These are phyloP conservation scores for Stichodactyla helianthus DNA, from an alignment of 64 coral and sea anemone species.

Conservation along the genomic window DNA sequence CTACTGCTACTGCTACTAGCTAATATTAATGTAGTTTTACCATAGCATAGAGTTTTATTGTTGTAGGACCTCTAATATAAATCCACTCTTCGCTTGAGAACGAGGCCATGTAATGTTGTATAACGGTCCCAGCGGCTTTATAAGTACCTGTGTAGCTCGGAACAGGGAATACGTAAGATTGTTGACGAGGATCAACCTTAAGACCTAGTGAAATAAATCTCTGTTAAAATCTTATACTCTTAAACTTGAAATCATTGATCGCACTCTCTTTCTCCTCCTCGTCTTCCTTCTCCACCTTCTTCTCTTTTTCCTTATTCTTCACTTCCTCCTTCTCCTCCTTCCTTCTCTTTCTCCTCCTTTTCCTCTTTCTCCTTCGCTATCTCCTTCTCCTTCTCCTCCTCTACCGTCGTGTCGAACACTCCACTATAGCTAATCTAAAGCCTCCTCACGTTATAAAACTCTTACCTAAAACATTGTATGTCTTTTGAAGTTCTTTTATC, in stretches of 20 bases:
- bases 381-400: too few relatives aligned
- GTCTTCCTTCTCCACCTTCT: neutral
- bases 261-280: neutral
- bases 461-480: slow-evolving; percentile 40
- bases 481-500: slow-evolving; percentile 23
- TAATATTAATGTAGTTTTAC: neutral
- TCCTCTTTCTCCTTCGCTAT: too few relatives aligned
- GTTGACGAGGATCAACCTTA: neutral
- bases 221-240: neutral
- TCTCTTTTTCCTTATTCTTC: neutral
- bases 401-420: too few relatives aligned
- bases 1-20: neutral
- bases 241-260: neutral
- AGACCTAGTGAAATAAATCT: slow-evolving; percentile 16
- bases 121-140: slow-evolving; percentile 35
- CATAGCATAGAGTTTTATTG: slow-evolving; percentile 35
- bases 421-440: too few relatives aligned
- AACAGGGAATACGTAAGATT: slow-evolving; percentile 15
- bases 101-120: slow-evolving; percentile 21
- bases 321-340: too few relatives aligned
- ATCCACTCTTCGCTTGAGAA: slow-evolving; percentile 19
- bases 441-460: too few relatives aligned
- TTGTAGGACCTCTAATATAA: slow-evolving; percentile 37
- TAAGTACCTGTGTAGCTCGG: slow-evolving; percentile 15
- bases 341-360: too few relatives aligned